Percentiles rank a stretch among this genome's conserved stretches.
Evolutionary conservation across 2,113 vertebrate species (phyloP).

Genomic region (Struthio camelus): DNA sequence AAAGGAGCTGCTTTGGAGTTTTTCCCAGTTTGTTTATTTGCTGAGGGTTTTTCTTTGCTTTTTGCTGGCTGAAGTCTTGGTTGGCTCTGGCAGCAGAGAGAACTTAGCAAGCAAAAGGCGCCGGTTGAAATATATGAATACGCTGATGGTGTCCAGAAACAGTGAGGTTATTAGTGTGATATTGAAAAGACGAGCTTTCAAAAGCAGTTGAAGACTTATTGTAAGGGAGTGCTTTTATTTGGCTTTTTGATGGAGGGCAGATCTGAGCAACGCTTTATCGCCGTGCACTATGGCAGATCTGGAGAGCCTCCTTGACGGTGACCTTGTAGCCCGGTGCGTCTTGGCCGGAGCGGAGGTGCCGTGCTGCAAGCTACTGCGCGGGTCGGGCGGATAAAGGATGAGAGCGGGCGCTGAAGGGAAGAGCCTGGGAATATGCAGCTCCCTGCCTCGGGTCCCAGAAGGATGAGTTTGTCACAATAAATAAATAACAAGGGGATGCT

Average conservation of each 20-base stretch:
- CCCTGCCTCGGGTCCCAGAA: conserved; percentile 27
- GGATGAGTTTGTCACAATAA: conserved; percentile 67
- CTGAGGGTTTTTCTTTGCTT: neutral
- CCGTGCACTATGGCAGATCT: neutral
- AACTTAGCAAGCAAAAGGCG: neutral
- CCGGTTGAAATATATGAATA: neutral
- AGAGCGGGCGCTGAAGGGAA: neutral
- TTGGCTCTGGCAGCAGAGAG: neutral
- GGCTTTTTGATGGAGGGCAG: neutral
- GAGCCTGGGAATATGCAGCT: neutral
- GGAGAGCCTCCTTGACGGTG: conserved; percentile 27
- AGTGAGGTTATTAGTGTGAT: accelerated
- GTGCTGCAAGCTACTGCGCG: neutral
- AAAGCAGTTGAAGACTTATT: neutral
- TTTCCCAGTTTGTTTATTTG: neutral
- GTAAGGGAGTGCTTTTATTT: neutral
- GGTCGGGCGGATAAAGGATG: neutral
- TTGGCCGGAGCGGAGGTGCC: conserved; percentile 10
- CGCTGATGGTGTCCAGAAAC: neutral
- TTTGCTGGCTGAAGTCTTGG: neutral
- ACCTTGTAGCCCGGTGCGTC: conserved; percentile 1
- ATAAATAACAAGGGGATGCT: conserved; percentile 59
- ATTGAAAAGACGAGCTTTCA: neutral
- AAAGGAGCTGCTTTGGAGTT: neutral
- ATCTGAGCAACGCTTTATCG: neutral